phyloP scores from a whole-genome alignment of 2,797 vertebrate species.

The Argyrosomus regius region DNA sequence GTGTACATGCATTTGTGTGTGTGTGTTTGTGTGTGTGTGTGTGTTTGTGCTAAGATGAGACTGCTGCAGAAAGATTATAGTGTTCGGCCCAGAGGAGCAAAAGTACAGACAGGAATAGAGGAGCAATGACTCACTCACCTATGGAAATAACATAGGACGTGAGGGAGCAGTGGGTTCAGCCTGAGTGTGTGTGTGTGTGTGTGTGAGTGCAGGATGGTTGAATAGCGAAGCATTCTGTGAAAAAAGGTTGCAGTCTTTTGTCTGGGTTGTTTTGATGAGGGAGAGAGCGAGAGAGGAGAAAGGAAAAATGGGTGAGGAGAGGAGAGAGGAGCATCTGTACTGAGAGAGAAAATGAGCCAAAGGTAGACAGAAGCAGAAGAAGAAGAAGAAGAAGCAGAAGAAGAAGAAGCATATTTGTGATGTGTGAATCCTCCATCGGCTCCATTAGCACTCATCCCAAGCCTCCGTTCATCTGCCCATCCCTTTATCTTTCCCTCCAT shows the following conservation, averaged over 20 bases:
- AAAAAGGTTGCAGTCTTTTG: slow-evolving; percentile 64
- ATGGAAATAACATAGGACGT: slow-evolving; percentile 63
- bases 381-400: slow-evolving; percentile 2
- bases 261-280: slow-evolving; percentile 41
- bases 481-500: slow-evolving; percentile 79
- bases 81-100: slow-evolving; percentile 52
- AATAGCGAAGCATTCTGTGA: slow-evolving; percentile 62
- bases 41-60: slow-evolving; percentile 17
- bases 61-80: slow-evolving; percentile 48
- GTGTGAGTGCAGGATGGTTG: slow-evolving; percentile 37
- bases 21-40: slow-evolving; percentile 14
- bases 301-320: background rate
- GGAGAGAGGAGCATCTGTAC: slow-evolving; percentile 29
- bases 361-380: slow-evolving; percentile 9
- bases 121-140: slow-evolving; percentile 74
- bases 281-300: slow-evolving; percentile 1
- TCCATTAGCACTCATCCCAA: slow-evolving; percentile 75
- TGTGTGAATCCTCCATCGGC: slow-evolving; percentile 57
- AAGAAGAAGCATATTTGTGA: slow-evolving; percentile 43
- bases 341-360: slow-evolving; percentile 28
- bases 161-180: slow-evolving; percentile 47
- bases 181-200: slow-evolving; percentile 39
- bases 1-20: background rate
- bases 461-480: slow-evolving; percentile 70
- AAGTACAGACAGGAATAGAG: slow-evolving; percentile 67